phyloP scores from a whole-genome alignment of 2,113 vertebrate species.

The Piliocolobus tephrosceles region DNA sequence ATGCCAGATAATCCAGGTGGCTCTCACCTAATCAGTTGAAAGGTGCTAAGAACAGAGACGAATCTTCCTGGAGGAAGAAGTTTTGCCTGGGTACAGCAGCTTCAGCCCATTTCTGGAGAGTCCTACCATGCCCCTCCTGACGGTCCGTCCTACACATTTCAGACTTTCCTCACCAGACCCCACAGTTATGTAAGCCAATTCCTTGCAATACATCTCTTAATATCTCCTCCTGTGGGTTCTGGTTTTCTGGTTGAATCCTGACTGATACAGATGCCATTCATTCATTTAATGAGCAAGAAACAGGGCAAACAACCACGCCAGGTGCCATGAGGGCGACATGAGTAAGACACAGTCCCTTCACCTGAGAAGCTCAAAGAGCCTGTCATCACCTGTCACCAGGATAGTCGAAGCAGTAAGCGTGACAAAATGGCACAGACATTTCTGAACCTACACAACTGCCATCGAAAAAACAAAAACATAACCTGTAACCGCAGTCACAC shows the following conservation, averaged over 20 bases:
- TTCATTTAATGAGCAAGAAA: background rate
- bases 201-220: background rate
- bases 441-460: background rate
- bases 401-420: rapidly evolving
- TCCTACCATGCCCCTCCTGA: background rate
- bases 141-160: rapidly evolving
- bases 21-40: background rate
- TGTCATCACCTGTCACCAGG: rapidly evolving
- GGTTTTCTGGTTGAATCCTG: background rate
- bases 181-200: background rate
- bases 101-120: too few relatives aligned
- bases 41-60: background rate
- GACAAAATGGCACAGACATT: background rate
- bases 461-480: background rate
- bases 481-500: background rate
- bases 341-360: background rate
- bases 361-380: too few relatives aligned
- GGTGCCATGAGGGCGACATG: rapidly evolving
- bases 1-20: too few relatives aligned
- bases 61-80: background rate
- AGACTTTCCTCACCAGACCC: background rate
- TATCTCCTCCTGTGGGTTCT: background rate
- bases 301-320: background rate
- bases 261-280: background rate
- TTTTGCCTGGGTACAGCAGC: background rate